Percentiles rank a stretch among this genome's conserved stretches.
Conservation (phyloP, 2,113 vertebrate genomes). For the Brachyhypopomus gauderio region DNA sequence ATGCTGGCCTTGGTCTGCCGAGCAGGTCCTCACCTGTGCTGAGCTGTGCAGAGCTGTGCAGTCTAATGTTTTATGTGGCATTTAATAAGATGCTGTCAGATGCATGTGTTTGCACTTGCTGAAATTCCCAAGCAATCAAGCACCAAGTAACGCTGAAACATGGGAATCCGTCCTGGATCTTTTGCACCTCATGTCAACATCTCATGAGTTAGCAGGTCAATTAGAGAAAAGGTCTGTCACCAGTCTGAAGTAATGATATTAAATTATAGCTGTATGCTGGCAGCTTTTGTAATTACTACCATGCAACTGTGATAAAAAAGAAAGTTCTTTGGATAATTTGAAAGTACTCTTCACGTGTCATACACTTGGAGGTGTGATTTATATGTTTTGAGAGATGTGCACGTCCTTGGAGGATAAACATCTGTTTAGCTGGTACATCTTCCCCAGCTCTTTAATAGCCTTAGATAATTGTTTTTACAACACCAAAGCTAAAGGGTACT, state of each 20-base stretch:
- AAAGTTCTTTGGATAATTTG: background rate
- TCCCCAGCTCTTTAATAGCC: conserved; percentile 30
- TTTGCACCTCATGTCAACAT: conserved; percentile 15
- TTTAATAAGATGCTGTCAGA: conserved; percentile 39
- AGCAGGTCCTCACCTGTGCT: background rate
- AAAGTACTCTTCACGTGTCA: background rate
- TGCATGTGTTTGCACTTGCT: conserved; percentile 25
- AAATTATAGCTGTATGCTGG: background rate
- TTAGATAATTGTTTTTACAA: conserved; percentile 37
- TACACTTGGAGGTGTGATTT: background rate
- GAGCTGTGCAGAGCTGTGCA: background rate
- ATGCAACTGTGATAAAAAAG: conserved; percentile 7
- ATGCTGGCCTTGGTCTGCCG: background rate
- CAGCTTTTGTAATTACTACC: background rate
- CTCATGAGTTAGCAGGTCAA: background rate
- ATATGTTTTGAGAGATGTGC: conserved; percentile 27
- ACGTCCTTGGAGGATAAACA: conserved; percentile 24
- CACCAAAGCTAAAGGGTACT: conserved; percentile 26
- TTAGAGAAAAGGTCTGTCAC: conserved; percentile 18
- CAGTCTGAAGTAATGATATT: conserved; percentile 5
- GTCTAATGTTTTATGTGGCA: conserved; percentile 12
- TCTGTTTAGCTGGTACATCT: conserved; percentile 42
- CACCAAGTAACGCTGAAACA: background rate
- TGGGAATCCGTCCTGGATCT: conserved; percentile 13
- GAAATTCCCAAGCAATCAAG: conserved; percentile 18